Evolutionary conservation across 2,888 invertebrate genomes (phyloP), one percentile per base, ranked within the genome.

Genomic region (Phortica okadai): DNA sequence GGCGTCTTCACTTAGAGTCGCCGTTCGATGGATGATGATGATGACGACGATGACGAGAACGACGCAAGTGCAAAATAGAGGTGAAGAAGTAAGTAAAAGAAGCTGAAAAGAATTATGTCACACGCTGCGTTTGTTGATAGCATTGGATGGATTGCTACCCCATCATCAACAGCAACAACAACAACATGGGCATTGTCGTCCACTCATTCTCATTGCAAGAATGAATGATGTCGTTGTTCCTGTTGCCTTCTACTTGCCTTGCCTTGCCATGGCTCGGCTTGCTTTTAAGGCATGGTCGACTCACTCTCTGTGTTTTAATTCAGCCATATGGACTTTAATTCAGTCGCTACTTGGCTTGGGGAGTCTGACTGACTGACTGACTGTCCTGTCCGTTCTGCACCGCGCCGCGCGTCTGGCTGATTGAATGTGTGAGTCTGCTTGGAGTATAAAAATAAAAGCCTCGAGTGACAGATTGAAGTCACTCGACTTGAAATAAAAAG

Each of bases 271-370:
- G n/a, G n/a, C 33, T 2, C 33, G 33, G 33, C 3, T 33, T 11
- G 50, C 50, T 50, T 50, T 50, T 50, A 14, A 50, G 33, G 14
- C 50, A 50, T 8, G 50, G 14, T 8, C 50, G 50, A 3, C 50
- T 50, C 50, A 14, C 8, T 2, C 33, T 33, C 16, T 69, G 82
- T 84, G 83, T 90, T 89, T 90, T 90, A 91, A 91, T 91, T 88
- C 89, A 85, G 91, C 91, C 91, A 91, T 91, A 91, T 91, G 91
- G 91, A 91, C 90, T 80, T 87, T 87, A 86, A 86, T 88, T 88
- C 82, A 78, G 79, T 67, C 73, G 73, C 76, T 77, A 16, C 16
- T 8, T 21, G 59, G 59, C 25, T 25, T 81, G 78, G 84, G 81
- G 82, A 81, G 81, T 74, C 33, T 6, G 42, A 54, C 45, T 69